Base-by-base conservation (phyloP, 2,888 invertebrate species). In the Hipparchia sbordonii region DNA sequence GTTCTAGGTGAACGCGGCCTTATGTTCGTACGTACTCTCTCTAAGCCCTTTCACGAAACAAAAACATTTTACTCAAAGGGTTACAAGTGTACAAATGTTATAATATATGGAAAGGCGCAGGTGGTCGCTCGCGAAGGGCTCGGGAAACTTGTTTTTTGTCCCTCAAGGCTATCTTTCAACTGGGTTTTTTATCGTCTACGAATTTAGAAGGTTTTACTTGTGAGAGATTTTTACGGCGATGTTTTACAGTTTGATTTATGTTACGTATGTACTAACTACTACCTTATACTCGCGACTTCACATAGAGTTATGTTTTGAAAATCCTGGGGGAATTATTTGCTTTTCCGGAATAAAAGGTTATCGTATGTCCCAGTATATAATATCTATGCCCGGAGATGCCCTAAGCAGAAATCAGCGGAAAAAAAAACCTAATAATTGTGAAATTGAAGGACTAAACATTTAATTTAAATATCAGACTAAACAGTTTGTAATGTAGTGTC, bases 141-240 rank as follows among this genome's bases (percentile, higher is more conserved):
- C 76, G 46, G 59, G 71, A 78, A 79, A 79, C 75, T 79, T 79
- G 77, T 79, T 79, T 79, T 76, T 78, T 76, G 76, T 76, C 77
- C 79, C 80, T 79, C 72, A 75, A 72, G 79, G 79, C 80, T 73
- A 79, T 79, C 80, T 79, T 77, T 78, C 78, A 78, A 75, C 79
- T 71, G 75, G 77, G 66, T 78, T 79, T 73, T 80, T 80, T 80
- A 79, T 80, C 79, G 80, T 67, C 71, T 72, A 72, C 75, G 71
- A 77, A 78, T 78, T 77, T 70, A 65, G 68, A 68, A 74, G 74
- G 72, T 76, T 76, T 65, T 72, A 51, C 73, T 71, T 60, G 72
- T 52, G 33, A n/a, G 45, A 69, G 61, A 61, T 60, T 68, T 39
- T 48, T 48, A 46, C n/a, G 67, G 68, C 57, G 33, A 68, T 51